These are phyloP conservation scores for Actias luna DNA, from an alignment of 2,888 invertebrate species.

Conservation along the genomic window DNA sequence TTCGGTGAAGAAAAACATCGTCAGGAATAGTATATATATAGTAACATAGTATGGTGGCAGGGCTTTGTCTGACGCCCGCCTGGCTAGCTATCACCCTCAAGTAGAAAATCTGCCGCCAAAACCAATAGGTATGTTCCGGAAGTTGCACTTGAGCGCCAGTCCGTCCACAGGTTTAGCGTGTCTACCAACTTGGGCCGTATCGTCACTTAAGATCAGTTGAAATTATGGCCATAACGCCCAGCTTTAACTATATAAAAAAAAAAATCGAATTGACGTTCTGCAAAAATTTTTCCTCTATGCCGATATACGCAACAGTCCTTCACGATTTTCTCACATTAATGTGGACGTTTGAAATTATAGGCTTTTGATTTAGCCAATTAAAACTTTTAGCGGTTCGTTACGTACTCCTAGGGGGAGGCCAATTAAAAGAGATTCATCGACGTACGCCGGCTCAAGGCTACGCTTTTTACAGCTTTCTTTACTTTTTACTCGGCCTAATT, in stretches of 20 bases:
- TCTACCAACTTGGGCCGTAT: too few relatives aligned
- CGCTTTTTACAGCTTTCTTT: conserved; percentile 11
- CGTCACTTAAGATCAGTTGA: too few relatives aligned
- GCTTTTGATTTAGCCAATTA: conserved; percentile 58
- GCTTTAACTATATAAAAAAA: too few relatives aligned
- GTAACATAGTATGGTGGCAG: too few relatives aligned
- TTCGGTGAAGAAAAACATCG: too few relatives aligned
- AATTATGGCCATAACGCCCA: too few relatives aligned
- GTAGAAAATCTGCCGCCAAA: too few relatives aligned
- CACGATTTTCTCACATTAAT: conserved; percentile 58
- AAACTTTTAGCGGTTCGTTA: conserved; percentile 39
- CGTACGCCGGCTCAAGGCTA: conserved; percentile 12
- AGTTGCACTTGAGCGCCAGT: too few relatives aligned
- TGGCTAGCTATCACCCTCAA: too few relatives aligned
- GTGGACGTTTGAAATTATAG: conserved; percentile 56
- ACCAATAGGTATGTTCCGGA: too few relatives aligned
- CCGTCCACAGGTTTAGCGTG: too few relatives aligned
- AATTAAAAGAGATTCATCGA: conserved; percentile 15
- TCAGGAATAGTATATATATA: background rate
- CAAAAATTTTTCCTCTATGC: conserved; percentile 34
- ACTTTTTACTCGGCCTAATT: background rate
- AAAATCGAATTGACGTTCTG: conserved; percentile 10
- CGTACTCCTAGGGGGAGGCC: conserved; percentile 17
- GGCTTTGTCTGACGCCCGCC: too few relatives aligned
- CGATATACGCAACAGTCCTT: conserved; percentile 42